A percentile compares a stretch with the other conserved stretches of the same genome.
Conservation (phyloP, 2,888 invertebrate genomes). For the Phortica okadai region DNA sequence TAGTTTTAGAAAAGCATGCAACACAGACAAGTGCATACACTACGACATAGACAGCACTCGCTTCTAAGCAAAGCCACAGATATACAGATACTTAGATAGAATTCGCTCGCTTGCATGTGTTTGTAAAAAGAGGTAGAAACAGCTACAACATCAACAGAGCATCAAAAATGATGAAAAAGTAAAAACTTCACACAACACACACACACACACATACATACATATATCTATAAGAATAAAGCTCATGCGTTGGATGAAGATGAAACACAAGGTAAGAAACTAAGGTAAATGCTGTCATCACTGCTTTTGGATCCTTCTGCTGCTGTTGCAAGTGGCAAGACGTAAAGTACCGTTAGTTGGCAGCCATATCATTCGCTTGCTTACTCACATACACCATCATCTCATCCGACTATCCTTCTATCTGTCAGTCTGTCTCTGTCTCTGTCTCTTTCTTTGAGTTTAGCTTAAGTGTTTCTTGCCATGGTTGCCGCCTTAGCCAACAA, state of each 20-base stretch:
- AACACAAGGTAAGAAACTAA: background rate
- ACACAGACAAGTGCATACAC: background rate
- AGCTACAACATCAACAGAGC: background rate
- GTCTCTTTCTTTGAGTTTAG: background rate
- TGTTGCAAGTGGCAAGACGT: background rate
- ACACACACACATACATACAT: background rate
- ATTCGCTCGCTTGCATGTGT: background rate
- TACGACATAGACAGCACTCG: background rate
- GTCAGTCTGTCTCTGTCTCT: no score
- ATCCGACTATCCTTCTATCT: no score
- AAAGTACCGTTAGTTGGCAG: background rate
- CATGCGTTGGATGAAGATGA: background rate
- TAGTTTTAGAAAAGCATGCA: background rate
- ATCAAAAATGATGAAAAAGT: constrained; percentile 5
- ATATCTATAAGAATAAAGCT: background rate
- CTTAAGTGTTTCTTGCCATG: constrained; percentile 18
- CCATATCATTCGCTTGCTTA: background rate
- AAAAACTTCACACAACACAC: background rate
- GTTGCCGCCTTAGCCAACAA: background rate
- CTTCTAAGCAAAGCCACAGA: constrained; percentile 13
- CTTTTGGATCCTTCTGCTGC: background rate
- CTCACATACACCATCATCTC: no score
- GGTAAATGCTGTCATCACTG: constrained; percentile 13
- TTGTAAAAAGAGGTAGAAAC: background rate
- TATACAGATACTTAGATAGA: background rate